Evolutionary conservation across 2,113 vertebrate species (phyloP).

Genomic region (Varanus salvator): DNA sequence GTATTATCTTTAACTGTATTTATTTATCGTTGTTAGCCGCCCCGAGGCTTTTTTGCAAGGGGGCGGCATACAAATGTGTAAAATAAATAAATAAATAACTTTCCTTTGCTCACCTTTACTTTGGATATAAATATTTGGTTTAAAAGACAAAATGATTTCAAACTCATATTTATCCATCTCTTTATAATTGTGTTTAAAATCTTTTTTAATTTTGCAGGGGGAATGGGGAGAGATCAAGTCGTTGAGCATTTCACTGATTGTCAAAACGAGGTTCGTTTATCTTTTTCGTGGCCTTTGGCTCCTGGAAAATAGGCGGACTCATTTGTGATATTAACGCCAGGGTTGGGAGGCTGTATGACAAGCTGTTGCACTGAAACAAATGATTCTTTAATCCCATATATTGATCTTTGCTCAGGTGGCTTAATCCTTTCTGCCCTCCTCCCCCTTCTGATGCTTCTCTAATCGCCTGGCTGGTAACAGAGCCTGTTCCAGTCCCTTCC

Average conservation of each 20-base stretch:
- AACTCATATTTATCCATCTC: neutral
- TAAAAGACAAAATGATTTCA: neutral
- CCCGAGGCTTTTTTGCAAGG: too few species aligned
- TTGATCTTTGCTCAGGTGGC: neutral
- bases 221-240: neutral
- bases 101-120: too few species aligned
- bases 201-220: too few species aligned
- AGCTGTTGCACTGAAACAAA: constrained; percentile 10
- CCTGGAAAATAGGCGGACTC: constrained; percentile 24
- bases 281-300: neutral
- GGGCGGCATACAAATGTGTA: too few species aligned
- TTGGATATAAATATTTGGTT: neutral
- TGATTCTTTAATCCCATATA: constrained; percentile 22
- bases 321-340: neutral
- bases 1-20: too few species aligned
- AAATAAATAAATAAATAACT: too few species aligned
- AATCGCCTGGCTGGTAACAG: constrained; percentile 29
- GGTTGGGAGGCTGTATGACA: neutral
- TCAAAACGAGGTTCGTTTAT: neutral
- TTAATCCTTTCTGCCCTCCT: neutral
- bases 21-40: too few species aligned
- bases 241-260: neutral
- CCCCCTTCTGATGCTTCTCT: neutral
- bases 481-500: neutral
- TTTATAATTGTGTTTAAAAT: too few species aligned